Percentiles rank a stretch among this genome's conserved stretches.
Evolutionary conservation across 2,113 vertebrate species (phyloP).

Genomic region (Bufo gargarizans): DNA sequence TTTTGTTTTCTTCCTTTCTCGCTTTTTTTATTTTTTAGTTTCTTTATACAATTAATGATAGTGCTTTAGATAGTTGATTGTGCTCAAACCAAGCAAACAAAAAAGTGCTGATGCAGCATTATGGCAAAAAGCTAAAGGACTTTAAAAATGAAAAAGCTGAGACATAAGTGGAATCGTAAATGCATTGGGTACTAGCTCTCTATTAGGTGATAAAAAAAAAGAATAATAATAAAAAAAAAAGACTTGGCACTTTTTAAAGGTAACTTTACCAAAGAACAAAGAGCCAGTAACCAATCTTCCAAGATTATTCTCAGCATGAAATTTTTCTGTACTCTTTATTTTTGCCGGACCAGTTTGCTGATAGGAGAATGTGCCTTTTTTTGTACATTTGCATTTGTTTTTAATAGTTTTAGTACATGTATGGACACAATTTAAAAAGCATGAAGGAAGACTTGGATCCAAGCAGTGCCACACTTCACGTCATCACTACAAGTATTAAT

Average conservation of each 20-base stretch:
- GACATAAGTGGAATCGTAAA: slow-evolving; percentile 74
- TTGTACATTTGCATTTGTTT: slow-evolving; percentile 87
- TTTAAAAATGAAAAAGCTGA: slow-evolving; percentile 74
- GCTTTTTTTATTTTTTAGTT: slow-evolving; percentile 83
- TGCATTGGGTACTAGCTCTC: slow-evolving; percentile 84
- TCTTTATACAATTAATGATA: slow-evolving; percentile 81
- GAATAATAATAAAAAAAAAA: slow-evolving; percentile 71
- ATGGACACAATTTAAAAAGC: slow-evolving; percentile 80
- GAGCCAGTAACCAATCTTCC: slow-evolving; percentile 84
- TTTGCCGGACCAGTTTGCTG: slow-evolving; percentile 87
- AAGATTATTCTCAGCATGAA: slow-evolving; percentile 82
- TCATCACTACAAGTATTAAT: slow-evolving; percentile 85
- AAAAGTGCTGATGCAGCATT: slow-evolving; percentile 77
- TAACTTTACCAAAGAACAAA: slow-evolving; percentile 96
- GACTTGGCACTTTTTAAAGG: slow-evolving; percentile 92
- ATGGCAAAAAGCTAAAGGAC: slow-evolving; percentile 78
- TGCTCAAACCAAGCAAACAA: slow-evolving; percentile 80
- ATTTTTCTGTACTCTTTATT: slow-evolving; percentile 83
- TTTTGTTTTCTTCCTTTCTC: slow-evolving; percentile 77
- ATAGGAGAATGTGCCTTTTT: slow-evolving; percentile 98
- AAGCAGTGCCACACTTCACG: slow-evolving; percentile 90
- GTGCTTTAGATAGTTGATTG: slow-evolving; percentile 84
- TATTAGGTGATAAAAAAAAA: slow-evolving; percentile 76
- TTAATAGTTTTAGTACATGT: slow-evolving; percentile 84
- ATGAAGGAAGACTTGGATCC: slow-evolving; percentile 91